These are phyloP conservation scores for Microcaecilia unicolor DNA, from an alignment of 2,797 vertebrate genomes.

Conservation along the genomic window DNA sequence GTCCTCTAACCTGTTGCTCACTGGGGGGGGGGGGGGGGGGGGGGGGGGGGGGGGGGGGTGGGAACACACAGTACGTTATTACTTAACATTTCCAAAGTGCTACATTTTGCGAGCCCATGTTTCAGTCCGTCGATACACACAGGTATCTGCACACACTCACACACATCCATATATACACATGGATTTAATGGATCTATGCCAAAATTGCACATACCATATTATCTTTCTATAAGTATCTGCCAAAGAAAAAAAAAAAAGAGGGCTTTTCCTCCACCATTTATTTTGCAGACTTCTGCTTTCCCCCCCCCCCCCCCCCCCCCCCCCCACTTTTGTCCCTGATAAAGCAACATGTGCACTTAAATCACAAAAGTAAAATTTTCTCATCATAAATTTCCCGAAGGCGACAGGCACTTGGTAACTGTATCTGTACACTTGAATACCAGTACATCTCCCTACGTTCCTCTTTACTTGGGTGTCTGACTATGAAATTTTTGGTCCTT, in stretches of 20 bases:
- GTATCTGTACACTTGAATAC: constrained; percentile 82
- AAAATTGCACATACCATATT: constrained; percentile 38
- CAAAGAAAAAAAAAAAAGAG: constrained; percentile 56
- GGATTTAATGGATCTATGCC: constrained; percentile 36
- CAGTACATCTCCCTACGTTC: constrained; percentile 47
- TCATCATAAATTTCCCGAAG: constrained; percentile 64
- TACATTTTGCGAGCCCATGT: constrained; percentile 58
- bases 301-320: no score
- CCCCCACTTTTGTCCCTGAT: constrained; percentile 65
- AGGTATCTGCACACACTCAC: constrained; percentile 20
- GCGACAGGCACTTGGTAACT: constrained; percentile 95
- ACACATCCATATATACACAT: no score
- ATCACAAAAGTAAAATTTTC: constrained; percentile 61
- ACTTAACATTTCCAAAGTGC: constrained; percentile 60
- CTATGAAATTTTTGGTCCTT: constrained; percentile 92
- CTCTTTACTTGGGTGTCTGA: constrained; percentile 62
- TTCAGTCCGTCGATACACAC: constrained; percentile 42
- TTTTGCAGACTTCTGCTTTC: constrained; percentile 74
- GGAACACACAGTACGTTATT: constrained; percentile 53
- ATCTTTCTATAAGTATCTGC: constrained; percentile 57
- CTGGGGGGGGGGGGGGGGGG: no score
- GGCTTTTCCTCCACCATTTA: constrained; percentile 67
- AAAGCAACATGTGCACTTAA: constrained; percentile 61
- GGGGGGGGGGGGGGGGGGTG: no score
- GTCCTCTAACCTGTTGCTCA: constrained; percentile 50